Evolutionary conservation across 2,888 invertebrate species (phyloP), one percentile per base, ranked within the genome.

Genomic region (Andricus quercusramuli): DNA sequence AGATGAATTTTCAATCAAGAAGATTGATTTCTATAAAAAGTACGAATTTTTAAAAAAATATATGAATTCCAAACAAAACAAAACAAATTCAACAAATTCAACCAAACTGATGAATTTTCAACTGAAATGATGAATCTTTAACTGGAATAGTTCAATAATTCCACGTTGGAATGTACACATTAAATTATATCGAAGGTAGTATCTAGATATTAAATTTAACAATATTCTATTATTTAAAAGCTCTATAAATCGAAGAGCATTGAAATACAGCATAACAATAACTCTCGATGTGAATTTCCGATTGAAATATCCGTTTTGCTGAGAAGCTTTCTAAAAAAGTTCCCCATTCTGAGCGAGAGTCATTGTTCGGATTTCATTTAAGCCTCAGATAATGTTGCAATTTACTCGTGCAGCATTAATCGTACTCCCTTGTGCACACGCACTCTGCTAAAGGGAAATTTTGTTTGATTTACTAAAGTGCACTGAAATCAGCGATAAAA

Each of bases 381-480:
- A 47, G 68, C 68, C 25, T 47, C 9, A 22, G 68, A 68, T 68
- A 68, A 68, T 68, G n/a, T 68, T 68, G 25, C 68, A 47, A 68
- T 68, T 68, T 68, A 68, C 47, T 47, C 68, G 41, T 44, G 20
- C 68, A 68, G 44, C 44, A 47, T 68, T 68, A 44, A 68, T 68
- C 67, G 67, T 41, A 22, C 41, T 67, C 67, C 68, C 68, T 68
- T 68, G 25, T 68, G 68, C 41, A 67, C 13, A 68, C 68, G 25
- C 44, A 68, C 15, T 47, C 44, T 37, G 22, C 6, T 67, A 9
- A 15, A 68, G 68, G 44, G 25, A 68, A 68, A 68, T 68, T 68
- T 47, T 68, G 25, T 68, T 68, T 68, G 68, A 68, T 68, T 68
- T 68, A 68, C 68, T 68, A 25, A 68, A 68, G 44, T 68, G 47